These are phyloP conservation scores for Setipinna tenuifilis DNA, from an alignment of 2,797 vertebrate genomes.

Conservation along the genomic window DNA sequence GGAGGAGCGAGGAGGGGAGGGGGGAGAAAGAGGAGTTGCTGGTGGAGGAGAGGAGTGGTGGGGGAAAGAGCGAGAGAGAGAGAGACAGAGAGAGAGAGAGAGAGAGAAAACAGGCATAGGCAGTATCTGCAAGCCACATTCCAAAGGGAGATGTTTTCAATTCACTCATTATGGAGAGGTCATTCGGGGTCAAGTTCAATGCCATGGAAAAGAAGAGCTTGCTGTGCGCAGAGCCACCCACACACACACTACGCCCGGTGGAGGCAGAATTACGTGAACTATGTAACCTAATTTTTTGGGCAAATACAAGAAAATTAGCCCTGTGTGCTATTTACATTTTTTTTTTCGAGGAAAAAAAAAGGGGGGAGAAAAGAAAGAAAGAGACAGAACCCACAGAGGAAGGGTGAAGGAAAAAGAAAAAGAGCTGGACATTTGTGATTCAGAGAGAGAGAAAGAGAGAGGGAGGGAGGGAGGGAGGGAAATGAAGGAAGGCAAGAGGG, in stretches of 20 bases:
- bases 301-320: slow-evolving; percentile 92
- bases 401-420: not conserved
- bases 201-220: slow-evolving; percentile 90
- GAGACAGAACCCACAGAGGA: slow-evolving; percentile 27
- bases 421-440: slow-evolving; percentile 81
- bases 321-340: slow-evolving; percentile 90
- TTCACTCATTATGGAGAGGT: slow-evolving; percentile 98
- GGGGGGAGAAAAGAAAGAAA: slow-evolving; percentile 55
- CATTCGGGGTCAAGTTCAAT: slow-evolving; percentile 96
- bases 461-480: slow-evolving; percentile 56
- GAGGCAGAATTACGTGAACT: slow-evolving; percentile 85
- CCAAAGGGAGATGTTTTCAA: slow-evolving; percentile 99
- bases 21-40: slow-evolving; percentile 33
- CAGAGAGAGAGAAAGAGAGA: slow-evolving; percentile 47
- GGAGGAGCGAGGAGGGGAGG: not conserved
- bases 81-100: not conserved
- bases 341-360: slow-evolving; percentile 52
- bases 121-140: slow-evolving; percentile 91
- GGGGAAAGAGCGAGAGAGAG: not conserved
- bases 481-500: slow-evolving; percentile 57
- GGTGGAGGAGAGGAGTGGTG: slow-evolving; percentile 23
- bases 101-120: slow-evolving; percentile 76
- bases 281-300: slow-evolving; percentile 89
- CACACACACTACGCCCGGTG: slow-evolving; percentile 58
- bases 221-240: slow-evolving; percentile 80